Evolutionary conservation across 2,888 invertebrate species (phyloP).

Genomic region (Trissolcus brochymenae): DNA sequence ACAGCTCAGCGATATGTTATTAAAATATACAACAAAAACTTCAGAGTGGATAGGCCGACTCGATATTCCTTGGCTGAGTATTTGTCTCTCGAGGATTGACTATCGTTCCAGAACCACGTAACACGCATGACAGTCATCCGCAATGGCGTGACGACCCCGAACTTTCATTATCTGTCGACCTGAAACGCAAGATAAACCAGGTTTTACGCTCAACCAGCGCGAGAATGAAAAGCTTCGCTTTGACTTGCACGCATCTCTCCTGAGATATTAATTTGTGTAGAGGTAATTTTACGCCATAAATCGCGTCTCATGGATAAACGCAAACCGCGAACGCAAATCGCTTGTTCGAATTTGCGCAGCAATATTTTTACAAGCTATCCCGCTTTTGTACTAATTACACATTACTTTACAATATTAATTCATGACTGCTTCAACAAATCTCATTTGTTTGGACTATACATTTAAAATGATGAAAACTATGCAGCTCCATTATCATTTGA

Average conservation of each 20-base stretch:
- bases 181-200: slow-evolving; percentile 53
- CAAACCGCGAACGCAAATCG: slow-evolving; percentile 38
- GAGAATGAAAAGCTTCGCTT: slow-evolving; percentile 54
- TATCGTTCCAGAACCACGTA: slow-evolving; percentile 52
- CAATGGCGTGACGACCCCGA: slow-evolving; percentile 51
- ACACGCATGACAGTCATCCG: slow-evolving; percentile 56
- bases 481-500: no score
- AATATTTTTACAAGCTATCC: slow-evolving; percentile 27
- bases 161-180: slow-evolving; percentile 58
- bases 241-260: slow-evolving; percentile 53
- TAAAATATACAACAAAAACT: slow-evolving; percentile 29
- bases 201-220: slow-evolving; percentile 56
- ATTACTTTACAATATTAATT: slow-evolving; percentile 29
- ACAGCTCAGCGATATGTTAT: slow-evolving; percentile 1
- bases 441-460: no score
- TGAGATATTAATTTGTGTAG: slow-evolving; percentile 55
- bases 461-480: no score
- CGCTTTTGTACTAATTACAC: slow-evolving; percentile 38
- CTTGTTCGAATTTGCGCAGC: slow-evolving; percentile 19
- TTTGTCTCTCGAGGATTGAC: slow-evolving; percentile 54
- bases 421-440: no score
- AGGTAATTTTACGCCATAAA: slow-evolving; percentile 51
- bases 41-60: slow-evolving; percentile 51
- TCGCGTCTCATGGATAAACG: slow-evolving; percentile 29
- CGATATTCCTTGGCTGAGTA: slow-evolving; percentile 55